Evolutionary conservation across 2,113 vertebrate species (phyloP), one percentile per base, ranked within the genome.

Genomic region (Epinephelus cyanopodus): DNA sequence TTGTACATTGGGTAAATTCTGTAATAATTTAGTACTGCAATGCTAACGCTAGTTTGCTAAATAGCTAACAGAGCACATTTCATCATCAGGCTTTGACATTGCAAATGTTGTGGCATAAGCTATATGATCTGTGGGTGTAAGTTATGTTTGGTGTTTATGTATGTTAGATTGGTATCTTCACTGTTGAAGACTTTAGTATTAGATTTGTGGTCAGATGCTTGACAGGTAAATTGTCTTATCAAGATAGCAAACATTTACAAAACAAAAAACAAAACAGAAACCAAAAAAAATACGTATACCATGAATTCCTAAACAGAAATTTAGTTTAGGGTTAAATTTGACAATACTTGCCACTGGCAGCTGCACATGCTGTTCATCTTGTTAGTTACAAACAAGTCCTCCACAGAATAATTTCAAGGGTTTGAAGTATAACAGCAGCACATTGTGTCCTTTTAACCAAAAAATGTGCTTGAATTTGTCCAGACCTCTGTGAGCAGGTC

Each of bases 371-470:
- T 45, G 42, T 45, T 19, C 25, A 45, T 65, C 47, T 25, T 61
- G 6, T 61, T 62, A 39, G 33, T 25, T 0, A 39, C 42, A 45
- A 45, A 45, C 11, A 37, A 47, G 25, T 72, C 56, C 54, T 33
- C 42, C 18, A 33, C 12, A 7, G 56, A 23, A 17, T 37, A 2
- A 53, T 61, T 45, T 77, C 37, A 69, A 48, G 17, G 25, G 5
- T 2, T 33, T 62, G 25, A 63, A 70, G 23, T 33, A 18, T 8
- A 70, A 77, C 57, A 86, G 65, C 54, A 75, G 39, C 18, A 12
- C 60, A 63, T 27, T 79, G 69, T 60, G 53, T 60, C 21, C 56
- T 54, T 48, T 39, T 42, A 14, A 72, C 74, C 48, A 63, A 81
- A 61, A 66, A 52, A 63, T 63, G 54, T 64, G 39, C 4, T 14